Conservation (phyloP, 2,888 invertebrate species). For the Lasius platythorax region DNA sequence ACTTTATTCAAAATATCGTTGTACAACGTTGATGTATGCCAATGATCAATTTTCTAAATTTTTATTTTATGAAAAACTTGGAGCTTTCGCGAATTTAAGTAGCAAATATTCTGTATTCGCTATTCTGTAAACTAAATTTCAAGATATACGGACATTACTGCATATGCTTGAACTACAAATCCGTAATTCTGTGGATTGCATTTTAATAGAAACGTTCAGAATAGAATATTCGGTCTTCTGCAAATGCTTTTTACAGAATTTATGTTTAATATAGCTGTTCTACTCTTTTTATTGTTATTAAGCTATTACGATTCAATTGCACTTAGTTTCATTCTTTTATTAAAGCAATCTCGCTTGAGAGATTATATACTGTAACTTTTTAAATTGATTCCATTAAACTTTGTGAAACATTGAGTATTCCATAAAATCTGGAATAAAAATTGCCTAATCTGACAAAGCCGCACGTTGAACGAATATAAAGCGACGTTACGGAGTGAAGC, state of each 20-base stretch:
- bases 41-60: conserved; percentile 27
- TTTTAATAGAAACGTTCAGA: conserved; percentile 8
- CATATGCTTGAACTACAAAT: neutral
- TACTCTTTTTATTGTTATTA: neutral
- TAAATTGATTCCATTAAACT: neutral
- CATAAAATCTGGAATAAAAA: conserved; percentile 12
- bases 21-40: conserved; percentile 3
- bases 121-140: neutral
- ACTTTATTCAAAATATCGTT: conserved; percentile 15
- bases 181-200: neutral
- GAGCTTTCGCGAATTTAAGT: neutral
- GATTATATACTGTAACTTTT: neutral
- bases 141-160: neutral
- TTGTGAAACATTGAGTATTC: neutral
- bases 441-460: too few relatives aligned
- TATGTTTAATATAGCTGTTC: neutral
- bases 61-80: neutral
- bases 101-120: neutral
- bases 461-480: conserved; percentile 1
- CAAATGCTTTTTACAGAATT: conserved; percentile 2
- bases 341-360: neutral
- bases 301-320: neutral
- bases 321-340: neutral
- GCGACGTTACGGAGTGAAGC: conserved; percentile 13
- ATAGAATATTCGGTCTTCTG: neutral